Percentiles rank a stretch among this genome's conserved stretches.
Conservation (phyloP, 2,888 invertebrate species). For the Pyrochroa serraticornis region DNA sequence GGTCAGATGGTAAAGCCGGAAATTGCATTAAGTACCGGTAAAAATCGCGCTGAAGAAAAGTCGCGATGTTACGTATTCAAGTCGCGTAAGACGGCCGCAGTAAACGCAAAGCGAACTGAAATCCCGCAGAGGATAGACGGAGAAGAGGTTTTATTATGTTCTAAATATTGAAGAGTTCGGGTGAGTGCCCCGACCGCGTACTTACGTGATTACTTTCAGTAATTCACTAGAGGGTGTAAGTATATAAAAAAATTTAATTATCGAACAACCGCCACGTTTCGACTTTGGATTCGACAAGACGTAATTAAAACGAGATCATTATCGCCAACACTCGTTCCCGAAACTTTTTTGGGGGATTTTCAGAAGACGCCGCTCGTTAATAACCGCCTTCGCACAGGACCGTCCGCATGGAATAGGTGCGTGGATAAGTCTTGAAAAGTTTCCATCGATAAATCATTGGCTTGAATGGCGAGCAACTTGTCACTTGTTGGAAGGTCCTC, state of each 20-base stretch:
- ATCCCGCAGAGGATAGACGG: slow-evolving; percentile 40
- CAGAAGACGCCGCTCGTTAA: too few relatives aligned
- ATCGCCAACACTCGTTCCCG: neutral
- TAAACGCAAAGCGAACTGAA: slow-evolving; percentile 39
- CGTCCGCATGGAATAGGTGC: too few relatives aligned
- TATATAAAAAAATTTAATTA: slow-evolving; percentile 6
- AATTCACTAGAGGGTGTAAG: neutral
- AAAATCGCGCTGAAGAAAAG: slow-evolving; percentile 14
- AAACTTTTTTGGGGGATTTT: neutral
- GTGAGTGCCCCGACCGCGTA: slow-evolving; percentile 6
- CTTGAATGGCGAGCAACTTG: slow-evolving; percentile 2
- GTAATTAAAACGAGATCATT: slow-evolving; percentile 5
- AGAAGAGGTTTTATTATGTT: slow-evolving; percentile 45
- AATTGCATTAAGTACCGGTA: slow-evolving; percentile 29
- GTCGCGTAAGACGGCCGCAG: slow-evolving; percentile 39
- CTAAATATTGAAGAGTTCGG: slow-evolving; percentile 45
- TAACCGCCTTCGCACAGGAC: too few relatives aligned
- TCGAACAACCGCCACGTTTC: neutral
- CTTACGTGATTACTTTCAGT: slow-evolving; percentile 27
- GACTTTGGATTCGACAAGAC: neutral
- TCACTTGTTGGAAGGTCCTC: slow-evolving; percentile 1
- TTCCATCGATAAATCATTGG: slow-evolving; percentile 9
- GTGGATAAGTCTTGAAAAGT: neutral
- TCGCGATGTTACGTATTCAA: slow-evolving; percentile 37
- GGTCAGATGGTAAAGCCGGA: slow-evolving; percentile 27